These are phyloP conservation scores for Tetragnatha montana DNA, from an alignment of 2,888 invertebrate species.

Conservation along the genomic window DNA sequence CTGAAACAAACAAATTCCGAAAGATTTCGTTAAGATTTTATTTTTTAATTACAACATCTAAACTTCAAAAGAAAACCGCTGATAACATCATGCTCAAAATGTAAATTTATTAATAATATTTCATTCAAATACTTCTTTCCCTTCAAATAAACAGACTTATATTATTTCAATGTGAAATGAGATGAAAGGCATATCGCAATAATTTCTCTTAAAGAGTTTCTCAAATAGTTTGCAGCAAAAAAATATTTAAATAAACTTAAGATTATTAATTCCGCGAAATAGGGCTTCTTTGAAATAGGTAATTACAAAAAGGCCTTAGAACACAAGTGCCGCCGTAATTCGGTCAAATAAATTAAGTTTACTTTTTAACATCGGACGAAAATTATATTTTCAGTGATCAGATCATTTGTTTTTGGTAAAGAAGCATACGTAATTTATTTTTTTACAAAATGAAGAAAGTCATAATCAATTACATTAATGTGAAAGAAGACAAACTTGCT, in stretches of 20 bases:
- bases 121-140: no score
- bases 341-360: not conserved
- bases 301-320: not conserved
- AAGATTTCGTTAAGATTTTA: no score
- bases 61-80: no score
- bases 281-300: not conserved
- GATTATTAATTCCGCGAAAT: not conserved
- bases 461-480: not conserved
- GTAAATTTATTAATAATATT: no score
- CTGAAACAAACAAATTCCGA: no score
- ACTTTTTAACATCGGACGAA: not conserved
- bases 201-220: no score
- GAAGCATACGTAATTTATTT: not conserved
- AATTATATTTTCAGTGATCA: not conserved
- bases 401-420: not conserved
- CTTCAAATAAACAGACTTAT: no score
- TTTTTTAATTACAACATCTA: no score
- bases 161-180: no score
- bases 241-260: not conserved
- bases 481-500: not conserved
- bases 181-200: no score
- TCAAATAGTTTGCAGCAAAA: not conserved
- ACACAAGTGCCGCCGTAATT: not conserved
- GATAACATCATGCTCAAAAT: no score
- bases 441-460: not conserved